phyloP scores from a whole-genome alignment of 2,888 invertebrate species.

The Lithosia quadra region DNA sequence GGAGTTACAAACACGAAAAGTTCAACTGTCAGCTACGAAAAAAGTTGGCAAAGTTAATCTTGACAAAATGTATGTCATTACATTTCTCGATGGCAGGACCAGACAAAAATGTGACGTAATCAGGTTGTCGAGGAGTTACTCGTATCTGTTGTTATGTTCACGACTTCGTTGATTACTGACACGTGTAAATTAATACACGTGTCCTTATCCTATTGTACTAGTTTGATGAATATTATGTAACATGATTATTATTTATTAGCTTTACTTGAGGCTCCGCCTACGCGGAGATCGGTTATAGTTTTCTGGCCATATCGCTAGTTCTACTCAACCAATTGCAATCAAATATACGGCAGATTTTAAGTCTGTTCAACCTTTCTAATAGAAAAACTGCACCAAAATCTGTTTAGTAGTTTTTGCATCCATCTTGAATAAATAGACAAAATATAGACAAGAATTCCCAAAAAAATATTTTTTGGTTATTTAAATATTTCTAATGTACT shows the following conservation, averaged over 20 bases:
- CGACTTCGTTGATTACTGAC: slow-evolving; percentile 31
- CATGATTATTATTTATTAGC: not conserved
- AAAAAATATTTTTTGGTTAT: too few species aligned
- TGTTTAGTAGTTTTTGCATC: too few species aligned
- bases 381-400: too few species aligned
- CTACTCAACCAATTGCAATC: too few species aligned
- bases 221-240: not conserved
- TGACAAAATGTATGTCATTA: slow-evolving; percentile 47
- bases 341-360: too few species aligned
- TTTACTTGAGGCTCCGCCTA: too few species aligned
- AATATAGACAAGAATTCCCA: too few species aligned
- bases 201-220: slow-evolving; percentile 15
- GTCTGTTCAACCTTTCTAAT: too few species aligned
- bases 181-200: slow-evolving; percentile 24
- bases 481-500: too few species aligned
- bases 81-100: slow-evolving; percentile 23
- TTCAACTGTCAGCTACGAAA: slow-evolving; percentile 25
- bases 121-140: slow-evolving; percentile 24
- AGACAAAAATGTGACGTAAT: slow-evolving; percentile 35
- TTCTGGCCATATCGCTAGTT: too few species aligned
- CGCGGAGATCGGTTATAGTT: too few species aligned
- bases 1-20: slow-evolving; percentile 25
- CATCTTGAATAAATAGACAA: too few species aligned
- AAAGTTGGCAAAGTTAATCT: slow-evolving; percentile 44
- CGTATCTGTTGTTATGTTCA: slow-evolving; percentile 40